A percentile compares a stretch with the other conserved stretches of the same genome.
phyloP scores from a whole-genome alignment of 2,797 vertebrate genomes.

The Neosilurus mollespiculum region DNA sequence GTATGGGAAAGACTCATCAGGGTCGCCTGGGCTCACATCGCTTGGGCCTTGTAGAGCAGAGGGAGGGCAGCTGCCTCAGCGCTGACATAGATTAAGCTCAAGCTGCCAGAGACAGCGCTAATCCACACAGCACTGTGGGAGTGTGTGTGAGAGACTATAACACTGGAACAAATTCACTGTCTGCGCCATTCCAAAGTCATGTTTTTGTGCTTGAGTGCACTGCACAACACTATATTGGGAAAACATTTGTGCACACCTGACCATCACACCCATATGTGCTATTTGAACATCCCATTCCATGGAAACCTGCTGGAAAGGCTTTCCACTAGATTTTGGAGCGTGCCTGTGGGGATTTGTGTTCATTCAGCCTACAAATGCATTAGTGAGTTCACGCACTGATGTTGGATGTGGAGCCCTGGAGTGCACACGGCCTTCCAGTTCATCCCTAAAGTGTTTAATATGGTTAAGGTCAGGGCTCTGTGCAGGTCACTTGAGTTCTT shows the following conservation, averaged over 20 bases:
- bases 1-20: conserved; percentile 28
- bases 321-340: not conserved
- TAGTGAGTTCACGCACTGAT: not conserved
- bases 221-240: no score
- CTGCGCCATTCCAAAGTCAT: not conserved
- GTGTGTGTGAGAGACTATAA: conserved; percentile 20
- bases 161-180: conserved; percentile 16
- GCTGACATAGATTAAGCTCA: conserved; percentile 51
- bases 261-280: not conserved
- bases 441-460: not conserved
- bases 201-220: not conserved
- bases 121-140: conserved; percentile 36
- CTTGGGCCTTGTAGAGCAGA: conserved; percentile 26
- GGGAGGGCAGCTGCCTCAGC: conserved; percentile 50
- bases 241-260: not conserved
- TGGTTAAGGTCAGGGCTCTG: no score
- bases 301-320: not conserved
- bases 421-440: not conserved
- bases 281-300: not conserved
- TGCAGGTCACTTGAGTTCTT: no score
- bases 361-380: not conserved
- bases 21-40: conserved; percentile 37
- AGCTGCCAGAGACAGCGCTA: conserved; percentile 42
- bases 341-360: not conserved
- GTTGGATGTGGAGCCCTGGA: not conserved